Evolutionary conservation across 2,113 vertebrate genomes (phyloP), one percentile per base, ranked within the genome.

Genomic region (Setophaga petechia): DNA sequence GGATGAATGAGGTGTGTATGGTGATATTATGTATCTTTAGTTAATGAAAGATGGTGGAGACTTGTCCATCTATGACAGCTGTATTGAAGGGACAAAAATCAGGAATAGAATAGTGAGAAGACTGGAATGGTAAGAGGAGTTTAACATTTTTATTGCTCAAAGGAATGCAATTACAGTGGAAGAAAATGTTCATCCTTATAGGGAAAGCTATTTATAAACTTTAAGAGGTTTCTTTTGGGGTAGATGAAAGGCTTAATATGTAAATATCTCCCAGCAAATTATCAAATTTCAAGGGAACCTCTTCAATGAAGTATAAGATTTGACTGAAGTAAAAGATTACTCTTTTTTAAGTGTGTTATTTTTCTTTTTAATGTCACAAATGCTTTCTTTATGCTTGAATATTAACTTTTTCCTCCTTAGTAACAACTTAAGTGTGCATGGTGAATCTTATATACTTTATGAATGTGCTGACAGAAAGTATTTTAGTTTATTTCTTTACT

Each of bases 131-230:
- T 59, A 67, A 87, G 71, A 89, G 41, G 58, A 84, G 5, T 78
- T 84, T 46, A 93, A 88, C 22, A 39, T 88, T 86, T 95, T 90
- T 67, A 62, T 83, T 91, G 51, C 78, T 93, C 19, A 41, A 41
- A 87, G 52, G 93, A 95, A 84, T 86, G 63, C 0, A 9, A 80
- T 90, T 83, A 63, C 33, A 88, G 55, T 43, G 31, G 75, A 94
- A 91, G 72, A 76, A 96, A 84, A 86, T 81, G 47, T 90, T 92
- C 41, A 49, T 90, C 65, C 65, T 74, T 89, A 33, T 17, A 90
- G 73, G 71, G 76, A 93, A 84, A 90, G 41, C 69, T 93, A 84
- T 93, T 91, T 94, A 72, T 94, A 95, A 84, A 75, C 41, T 82
- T 33, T 37, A 51, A 91, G 75, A 79, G 20, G 15, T 90, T 94